Evolutionary conservation across 2,113 vertebrate species (phyloP).

Genomic region (Phoenicopterus ruber): DNA sequence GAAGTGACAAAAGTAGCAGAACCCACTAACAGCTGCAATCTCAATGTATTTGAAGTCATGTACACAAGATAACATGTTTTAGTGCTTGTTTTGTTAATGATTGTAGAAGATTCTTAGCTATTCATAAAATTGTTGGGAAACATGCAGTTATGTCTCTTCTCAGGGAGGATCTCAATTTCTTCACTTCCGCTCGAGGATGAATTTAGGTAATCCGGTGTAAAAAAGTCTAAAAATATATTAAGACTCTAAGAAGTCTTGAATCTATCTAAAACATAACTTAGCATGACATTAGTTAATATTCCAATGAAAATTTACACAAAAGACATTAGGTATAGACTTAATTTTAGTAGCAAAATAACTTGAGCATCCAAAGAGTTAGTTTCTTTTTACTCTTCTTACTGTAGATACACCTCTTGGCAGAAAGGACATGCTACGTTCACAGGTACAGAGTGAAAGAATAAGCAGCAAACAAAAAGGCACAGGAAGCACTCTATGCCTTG

Average conservation of each 20-base stretch:
- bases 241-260: not conserved
- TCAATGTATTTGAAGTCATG: not conserved
- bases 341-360: not conserved
- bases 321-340: not conserved
- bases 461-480: not conserved
- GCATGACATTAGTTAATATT: not conserved
- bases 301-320: not conserved
- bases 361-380: not conserved
- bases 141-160: not conserved
- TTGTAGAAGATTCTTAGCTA: not conserved
- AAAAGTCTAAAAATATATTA: not conserved
- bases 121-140: not conserved
- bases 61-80: not conserved
- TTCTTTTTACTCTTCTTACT: not conserved
- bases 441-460: not conserved
- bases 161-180: not conserved
- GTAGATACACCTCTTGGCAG: not conserved
- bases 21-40: not conserved
- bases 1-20: not conserved
- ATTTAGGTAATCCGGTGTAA: not conserved
- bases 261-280: not conserved
- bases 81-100: not conserved
- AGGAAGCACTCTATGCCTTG: not conserved
- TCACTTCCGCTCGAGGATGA: not conserved
- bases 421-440: not conserved